Percentiles rank a stretch among this genome's conserved stretches.
phyloP scores from a whole-genome alignment of 2,113 vertebrate genomes.

The Syrrhaptes paradoxus region DNA sequence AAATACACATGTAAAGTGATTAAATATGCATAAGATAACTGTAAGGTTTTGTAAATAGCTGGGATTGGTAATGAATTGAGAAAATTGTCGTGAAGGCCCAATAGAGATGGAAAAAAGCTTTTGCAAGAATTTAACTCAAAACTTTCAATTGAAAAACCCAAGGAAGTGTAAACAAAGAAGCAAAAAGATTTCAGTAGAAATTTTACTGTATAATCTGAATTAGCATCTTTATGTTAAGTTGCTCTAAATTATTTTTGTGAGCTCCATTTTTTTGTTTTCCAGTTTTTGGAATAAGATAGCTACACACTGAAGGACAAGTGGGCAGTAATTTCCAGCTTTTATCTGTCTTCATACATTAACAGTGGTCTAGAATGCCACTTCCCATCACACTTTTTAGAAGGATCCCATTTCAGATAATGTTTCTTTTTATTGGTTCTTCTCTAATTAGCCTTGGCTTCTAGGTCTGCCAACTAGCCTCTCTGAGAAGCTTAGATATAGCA shows the following conservation, averaged over 20 bases:
- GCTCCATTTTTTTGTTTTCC: neutral
- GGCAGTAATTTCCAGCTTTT: neutral
- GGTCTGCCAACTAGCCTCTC: neutral
- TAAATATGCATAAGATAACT: neutral
- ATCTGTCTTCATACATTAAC: neutral
- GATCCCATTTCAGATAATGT: neutral
- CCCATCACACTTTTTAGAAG: neutral
- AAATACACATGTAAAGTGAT: fast-evolving
- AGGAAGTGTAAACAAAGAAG: neutral
- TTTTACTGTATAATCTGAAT: neutral
- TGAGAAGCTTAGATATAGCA: neutral
- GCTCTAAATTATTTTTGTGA: neutral
- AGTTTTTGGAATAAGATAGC: neutral
- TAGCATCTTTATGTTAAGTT: neutral
- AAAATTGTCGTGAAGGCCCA: neutral
- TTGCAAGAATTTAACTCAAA: neutral
- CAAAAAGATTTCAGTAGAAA: neutral
- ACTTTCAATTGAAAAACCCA: neutral
- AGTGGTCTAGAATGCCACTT: neutral
- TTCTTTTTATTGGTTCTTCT: neutral
- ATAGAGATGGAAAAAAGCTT: neutral
- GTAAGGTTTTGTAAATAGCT: neutral
- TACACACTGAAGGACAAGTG: fast-evolving
- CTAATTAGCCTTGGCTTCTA: neutral
- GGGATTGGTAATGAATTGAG: neutral